Evolutionary conservation across 2,888 invertebrate genomes (phyloP), one percentile per base, ranked within the genome.

Genomic region (Acronicta aceris): DNA sequence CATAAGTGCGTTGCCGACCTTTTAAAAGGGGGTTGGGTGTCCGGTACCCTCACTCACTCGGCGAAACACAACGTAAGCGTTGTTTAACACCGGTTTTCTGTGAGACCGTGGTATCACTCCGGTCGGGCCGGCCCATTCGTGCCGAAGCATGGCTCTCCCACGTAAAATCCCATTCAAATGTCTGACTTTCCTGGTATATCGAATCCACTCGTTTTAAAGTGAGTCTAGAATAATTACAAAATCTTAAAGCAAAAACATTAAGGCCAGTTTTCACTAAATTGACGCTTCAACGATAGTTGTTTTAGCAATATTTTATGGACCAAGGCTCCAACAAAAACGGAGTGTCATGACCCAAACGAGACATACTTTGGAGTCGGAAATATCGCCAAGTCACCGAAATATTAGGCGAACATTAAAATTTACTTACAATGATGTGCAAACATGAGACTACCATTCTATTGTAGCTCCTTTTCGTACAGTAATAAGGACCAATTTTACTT

Each of bases 321-420:
- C 48, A 49, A 58, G 51, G 38, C 51, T 21, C 27, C 30, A 51
- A 68, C 77, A 73, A 81, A 77, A 74, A 70, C 69, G 55, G 50
- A 48, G 59, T 71, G 74, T 78, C 77, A 81, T 62, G 71, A 62
- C 67, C 65, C 68, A 65, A 69, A 71, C 59, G 66, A 71, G 77
- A 74, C 67, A 68, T 56, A 42, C 62, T 70, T 62, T 66, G 65
- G 65, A 64, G 52, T 63, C 59, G 46, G 41, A 63, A 74, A 68
- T 74, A 79, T 71, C 36, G 61, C 63, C 73, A 55, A 79, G 81
- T 83, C 83, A 83, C 56, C 38, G 61, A 75, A 74, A 75, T 81
- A 81, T 81, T 83, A 78, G 70, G 72, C 74, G 65, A 78, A 76
- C 79, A 79, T 83, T 82, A 83, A 74, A 83, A 79, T 77, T 77